A percentile compares a stretch with the other conserved stretches of the same genome.
Conservation (phyloP, 2,113 vertebrate species). For the Ochotona princeps region DNA sequence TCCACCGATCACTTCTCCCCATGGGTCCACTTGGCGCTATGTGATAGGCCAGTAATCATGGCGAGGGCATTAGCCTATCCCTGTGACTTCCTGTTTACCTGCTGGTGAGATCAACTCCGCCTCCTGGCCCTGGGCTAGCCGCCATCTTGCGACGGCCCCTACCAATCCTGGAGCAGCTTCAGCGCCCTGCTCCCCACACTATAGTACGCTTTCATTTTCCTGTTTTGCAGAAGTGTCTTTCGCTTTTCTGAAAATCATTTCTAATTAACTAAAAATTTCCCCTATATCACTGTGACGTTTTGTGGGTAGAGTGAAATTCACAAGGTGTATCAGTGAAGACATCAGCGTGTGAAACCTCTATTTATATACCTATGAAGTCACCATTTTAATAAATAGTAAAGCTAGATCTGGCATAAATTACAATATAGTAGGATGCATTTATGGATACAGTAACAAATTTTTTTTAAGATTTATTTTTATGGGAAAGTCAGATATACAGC, state of each 20-base stretch:
- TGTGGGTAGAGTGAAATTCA: background rate
- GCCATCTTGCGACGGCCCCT: no score
- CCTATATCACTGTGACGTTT: conserved; percentile 38
- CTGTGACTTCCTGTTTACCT: no score
- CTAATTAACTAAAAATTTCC: conserved; percentile 26
- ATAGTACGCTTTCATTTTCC: conserved; percentile 9
- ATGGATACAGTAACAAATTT: background rate
- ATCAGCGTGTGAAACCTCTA: background rate
- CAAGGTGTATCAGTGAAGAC: background rate
- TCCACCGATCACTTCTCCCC: no score
- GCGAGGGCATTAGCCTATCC: no score
- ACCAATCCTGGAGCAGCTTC: no score
- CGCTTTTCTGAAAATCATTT: background rate
- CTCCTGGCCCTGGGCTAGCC: no score
- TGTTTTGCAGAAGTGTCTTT: background rate
- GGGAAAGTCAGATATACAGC: no score
- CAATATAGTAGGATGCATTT: background rate
- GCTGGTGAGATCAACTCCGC: no score
- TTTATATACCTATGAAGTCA: conserved; percentile 35
- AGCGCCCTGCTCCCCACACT: no score
- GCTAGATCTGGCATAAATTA: conserved; percentile 10
- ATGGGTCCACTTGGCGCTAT: no score
- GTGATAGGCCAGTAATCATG: no score
- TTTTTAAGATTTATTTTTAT: background rate
- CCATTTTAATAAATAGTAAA: conserved; percentile 22